Conservation (phyloP, 2,113 vertebrate genomes). For the Colinus virginianus region DNA sequence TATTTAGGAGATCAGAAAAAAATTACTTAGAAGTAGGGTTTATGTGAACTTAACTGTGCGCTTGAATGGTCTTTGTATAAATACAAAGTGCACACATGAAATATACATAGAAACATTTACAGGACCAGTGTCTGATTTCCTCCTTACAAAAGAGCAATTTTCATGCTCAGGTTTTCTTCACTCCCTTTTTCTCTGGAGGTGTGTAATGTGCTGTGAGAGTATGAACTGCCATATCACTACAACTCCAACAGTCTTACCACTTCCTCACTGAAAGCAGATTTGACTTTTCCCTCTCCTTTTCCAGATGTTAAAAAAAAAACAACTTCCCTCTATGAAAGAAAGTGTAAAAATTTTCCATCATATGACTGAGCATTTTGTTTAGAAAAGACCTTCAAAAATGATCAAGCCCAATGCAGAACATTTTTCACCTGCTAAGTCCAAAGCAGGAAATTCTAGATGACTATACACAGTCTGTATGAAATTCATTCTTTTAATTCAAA, state of each 20-base stretch:
- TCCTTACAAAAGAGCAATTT: not conserved
- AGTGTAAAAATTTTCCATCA: not conserved
- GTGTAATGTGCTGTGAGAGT: not conserved
- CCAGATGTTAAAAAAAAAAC: not conserved
- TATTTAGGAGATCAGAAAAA: not conserved
- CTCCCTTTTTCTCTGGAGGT: not conserved
- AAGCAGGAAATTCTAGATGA: not conserved
- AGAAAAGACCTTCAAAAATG: not conserved
- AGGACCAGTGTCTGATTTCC: not conserved
- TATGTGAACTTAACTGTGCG: not conserved
- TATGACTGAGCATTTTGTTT: not conserved
- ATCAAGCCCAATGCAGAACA: fast-evolving
- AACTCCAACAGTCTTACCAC: not conserved
- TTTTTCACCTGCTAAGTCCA: not conserved
- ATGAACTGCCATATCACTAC: not conserved
- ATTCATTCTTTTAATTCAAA: not conserved
- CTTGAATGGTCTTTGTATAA: not conserved
- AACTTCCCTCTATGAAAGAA: not conserved
- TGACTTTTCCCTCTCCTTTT: not conserved
- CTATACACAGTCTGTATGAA: not conserved
- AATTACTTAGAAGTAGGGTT: not conserved
- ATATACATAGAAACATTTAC: not conserved
- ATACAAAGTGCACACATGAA: not conserved
- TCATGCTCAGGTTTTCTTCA: not conserved
- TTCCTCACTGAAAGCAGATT: not conserved